Base-by-base conservation (phyloP, 2,797 vertebrate genomes). In the Halcyon badia region DNA sequence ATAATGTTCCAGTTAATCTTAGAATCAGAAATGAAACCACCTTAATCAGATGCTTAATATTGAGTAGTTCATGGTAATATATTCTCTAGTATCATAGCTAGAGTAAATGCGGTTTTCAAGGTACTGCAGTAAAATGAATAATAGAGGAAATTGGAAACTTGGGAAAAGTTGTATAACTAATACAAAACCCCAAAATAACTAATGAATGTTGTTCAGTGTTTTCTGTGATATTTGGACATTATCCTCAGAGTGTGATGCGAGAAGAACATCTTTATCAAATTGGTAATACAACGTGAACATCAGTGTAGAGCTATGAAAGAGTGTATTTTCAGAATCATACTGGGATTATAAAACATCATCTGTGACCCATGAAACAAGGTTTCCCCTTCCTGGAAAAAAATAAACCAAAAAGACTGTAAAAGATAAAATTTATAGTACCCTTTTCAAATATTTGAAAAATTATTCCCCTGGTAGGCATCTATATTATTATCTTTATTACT, bases 1-100 rank as follows among this genome's bases (percentile, higher is more conserved):
- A 46, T 71, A 86, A 60, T 39, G 17, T 64, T 88, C 28, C 22
- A 42, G 15, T 54, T 87, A 76, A 82, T 94, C 60, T 66, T 60
- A 51, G 35, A 87, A 81, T 83, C 77, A 88, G 60, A 54, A 73
- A 58, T 66, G 39, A 52, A 88, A 49, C 35, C 11, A 80, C 69
- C 39, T 80, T 70, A 73, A 79, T 87, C 79, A 89, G 64, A 60
- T 42, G n/a, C 24, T 73, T 89, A 88, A 87, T 70, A 58, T 17
- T 62, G n/a, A 73, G 42, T 64, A 79, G 33, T n/a, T 76, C 42
- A 44, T 35, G 21, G 56, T 26, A 60, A 61, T 75, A 39, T 69
- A 54, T 92, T 84, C 30, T 48, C 30, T 15, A 54, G 18, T 58
- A 62, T 77, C 62, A 62, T 11, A 37, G 9, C 11, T 61, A 24